Base-by-base conservation (phyloP, 2,888 invertebrate genomes). In the Thera britannica region DNA sequence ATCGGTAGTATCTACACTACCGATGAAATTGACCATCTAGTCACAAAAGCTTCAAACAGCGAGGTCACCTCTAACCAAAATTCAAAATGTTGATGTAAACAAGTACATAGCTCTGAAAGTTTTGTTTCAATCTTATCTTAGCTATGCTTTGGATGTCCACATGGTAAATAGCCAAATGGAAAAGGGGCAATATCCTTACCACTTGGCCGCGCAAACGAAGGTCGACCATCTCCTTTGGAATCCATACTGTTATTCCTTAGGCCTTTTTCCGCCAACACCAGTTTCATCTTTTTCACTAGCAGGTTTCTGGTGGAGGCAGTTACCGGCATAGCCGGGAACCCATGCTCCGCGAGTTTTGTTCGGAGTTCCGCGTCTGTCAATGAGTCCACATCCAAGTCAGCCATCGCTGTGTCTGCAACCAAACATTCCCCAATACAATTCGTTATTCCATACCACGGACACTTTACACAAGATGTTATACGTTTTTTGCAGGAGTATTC, bases 221-320 rank as follows among this genome's bases (percentile, higher is more conserved):
- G 87, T 77, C 94, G 86, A 74, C 83, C 88, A 72, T 93, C 92
- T 4, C 86, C 86, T 79, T 92, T 92, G 73, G 88, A 90, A 72
- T 93, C 92, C 36, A 83, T 85, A 74, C 83, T 90, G 74, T 82
- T 86, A 51, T 88, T 87, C n/a, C 92, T 88, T 75, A 94, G 94
- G 65, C 90, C 93, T 77, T 95, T 95, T 77, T 96, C 96, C 74
- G 96, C 90, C 67, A 97, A 94, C 80, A 96, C 94, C 79, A 95
- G 94, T 85, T 96, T 96, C 7, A 97, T 89, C 86, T 97, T 97
- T 87, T 97, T 97, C 57, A 96, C 94, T 83, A 97, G 94, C 67
- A 97, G 94, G 81, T 96, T 96, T 71, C 97, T 94, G 5, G 97
- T 98, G 61, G 97, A 97, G 62, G 96, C 96, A 54, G 97, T 98